phyloP scores from a whole-genome alignment of 2,888 invertebrate genomes.

The Conchocele bisecta region DNA sequence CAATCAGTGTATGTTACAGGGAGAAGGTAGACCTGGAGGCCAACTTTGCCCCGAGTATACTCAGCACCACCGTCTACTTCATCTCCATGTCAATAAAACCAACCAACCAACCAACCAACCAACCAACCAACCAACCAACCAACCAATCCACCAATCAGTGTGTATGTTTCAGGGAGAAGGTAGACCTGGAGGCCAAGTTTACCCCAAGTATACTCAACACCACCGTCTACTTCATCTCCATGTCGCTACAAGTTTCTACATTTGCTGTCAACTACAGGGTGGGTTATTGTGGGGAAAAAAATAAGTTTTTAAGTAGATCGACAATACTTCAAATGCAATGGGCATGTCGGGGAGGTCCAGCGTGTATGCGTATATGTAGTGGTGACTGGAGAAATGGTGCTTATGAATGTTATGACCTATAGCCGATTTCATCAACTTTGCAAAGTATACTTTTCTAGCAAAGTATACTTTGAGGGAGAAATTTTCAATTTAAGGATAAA shows the following conservation, averaged over 20 bases:
- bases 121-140: no score
- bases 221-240: conserved; percentile 98
- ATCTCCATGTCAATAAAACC: conserved; percentile 97
- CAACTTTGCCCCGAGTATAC: conserved; percentile 94
- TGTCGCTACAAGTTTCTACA: conserved; percentile 98
- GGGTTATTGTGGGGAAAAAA: conserved; percentile 66
- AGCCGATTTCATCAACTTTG: no score
- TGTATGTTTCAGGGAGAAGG: no score
- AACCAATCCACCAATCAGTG: no score
- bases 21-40: conserved; percentile 87
- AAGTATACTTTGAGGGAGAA: no score
- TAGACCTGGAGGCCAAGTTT: conserved; percentile 90
- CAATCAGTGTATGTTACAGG: no score
- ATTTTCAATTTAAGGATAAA: no score
- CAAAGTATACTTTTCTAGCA: no score
- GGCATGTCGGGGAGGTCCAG: background rate
- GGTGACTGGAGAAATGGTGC: no score
- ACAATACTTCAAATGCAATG: background rate
- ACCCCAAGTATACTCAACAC: conserved; percentile 97
- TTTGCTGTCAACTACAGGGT: conserved; percentile 99
- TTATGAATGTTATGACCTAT: no score
- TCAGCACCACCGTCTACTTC: conserved; percentile 99
- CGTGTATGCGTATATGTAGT: background rate
- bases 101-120: no score
- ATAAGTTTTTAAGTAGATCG: background rate